A percentile compares a stretch with the other conserved stretches of the same genome.
Evolutionary conservation across 2,888 invertebrate genomes (phyloP).

Genomic region (Automeris io): DNA sequence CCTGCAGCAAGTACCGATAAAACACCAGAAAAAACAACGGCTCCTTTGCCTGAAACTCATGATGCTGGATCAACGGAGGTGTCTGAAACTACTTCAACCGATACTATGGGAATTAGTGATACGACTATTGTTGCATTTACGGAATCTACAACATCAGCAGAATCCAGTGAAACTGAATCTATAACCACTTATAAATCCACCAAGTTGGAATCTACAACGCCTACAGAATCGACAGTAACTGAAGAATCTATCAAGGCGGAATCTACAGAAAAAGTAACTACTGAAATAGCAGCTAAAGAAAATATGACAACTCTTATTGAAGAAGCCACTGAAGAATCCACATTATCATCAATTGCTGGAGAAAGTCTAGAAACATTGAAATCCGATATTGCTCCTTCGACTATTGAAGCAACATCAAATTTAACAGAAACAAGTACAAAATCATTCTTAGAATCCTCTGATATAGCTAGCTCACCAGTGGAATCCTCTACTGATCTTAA

Average conservation of each 20-base stretch:
- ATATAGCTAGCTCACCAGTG: too few relatives aligned
- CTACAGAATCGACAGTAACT: constrained; percentile 14
- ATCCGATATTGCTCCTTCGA: not conserved
- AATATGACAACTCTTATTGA: not conserved
- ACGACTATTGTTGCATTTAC: constrained; percentile 13
- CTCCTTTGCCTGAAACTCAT: constrained; percentile 10
- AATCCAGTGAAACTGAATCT: constrained; percentile 10
- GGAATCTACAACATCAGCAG: constrained; percentile 12
- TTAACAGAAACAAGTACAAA: not conserved
- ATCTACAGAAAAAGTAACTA: constrained; percentile 8
- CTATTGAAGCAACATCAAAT: constrained; percentile 4
- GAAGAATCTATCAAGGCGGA: constrained; percentile 12
- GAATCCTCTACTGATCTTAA: constrained; percentile 5
- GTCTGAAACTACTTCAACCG: constrained; percentile 14
- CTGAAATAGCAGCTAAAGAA: constrained; percentile 3
- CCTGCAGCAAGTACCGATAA: not conserved
- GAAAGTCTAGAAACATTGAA: not conserved
- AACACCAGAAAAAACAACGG: constrained; percentile 9
- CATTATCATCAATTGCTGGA: not conserved
- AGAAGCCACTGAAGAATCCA: not conserved
- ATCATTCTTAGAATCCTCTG: too few relatives aligned
- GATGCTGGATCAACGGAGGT: constrained; percentile 3
- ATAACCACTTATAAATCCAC: constrained; percentile 16
- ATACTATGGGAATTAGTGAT: constrained; percentile 13
- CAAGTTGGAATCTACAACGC: constrained; percentile 13